Evolutionary conservation across 2,113 vertebrate species (phyloP), one percentile per base, ranked within the genome.

Genomic region (Cacatua alba): DNA sequence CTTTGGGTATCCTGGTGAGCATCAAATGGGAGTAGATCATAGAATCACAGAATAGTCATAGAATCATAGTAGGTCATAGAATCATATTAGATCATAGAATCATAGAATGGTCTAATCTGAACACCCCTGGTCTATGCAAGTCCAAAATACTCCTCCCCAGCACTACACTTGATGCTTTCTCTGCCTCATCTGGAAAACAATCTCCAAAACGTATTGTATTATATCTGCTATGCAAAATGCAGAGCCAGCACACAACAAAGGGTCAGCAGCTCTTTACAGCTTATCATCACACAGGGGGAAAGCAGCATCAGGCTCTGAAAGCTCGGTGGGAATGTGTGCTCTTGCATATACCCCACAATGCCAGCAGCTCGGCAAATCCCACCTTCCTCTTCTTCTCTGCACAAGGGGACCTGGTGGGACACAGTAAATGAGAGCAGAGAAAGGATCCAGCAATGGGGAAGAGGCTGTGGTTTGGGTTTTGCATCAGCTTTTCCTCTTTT

Each of bases 201-300:
- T 13, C 21, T 39, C 53, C 67, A 51, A 74, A 82, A 41, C 13
- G 6, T 1, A 1, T 2, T 6, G 13, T 37, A 4, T 31, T 44
- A 49, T 70, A 17, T 60, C 69, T 24, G 9, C 72, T 17, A 1
- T 31, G 65, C 60, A 7, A 19, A 68, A 57, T 4, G 7, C 2
- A 1, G 7, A 19, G 28, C 11, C 39, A 9, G n/a, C 13, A 8
- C 59, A 43, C 14, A 9, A 10, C 13, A 20, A 31, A 82, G 68
- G 59, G 44, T 33, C 33, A 33, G 33, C 57, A 55, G 23, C 48
- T 65, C 64, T 65, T 71, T 7, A 14, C 26, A 31, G 46, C 4
- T 1, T n/a, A 39, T 33, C 25, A 1, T 49, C 14, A 1, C 1
- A 1, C 0, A 8, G 57, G 19, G 62, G 59, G 11, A 35, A 28